A percentile compares a stretch with the other conserved stretches of the same genome.
phyloP scores from a whole-genome alignment of 2,113 vertebrate genomes.

The Hepsetus odoe region DNA sequence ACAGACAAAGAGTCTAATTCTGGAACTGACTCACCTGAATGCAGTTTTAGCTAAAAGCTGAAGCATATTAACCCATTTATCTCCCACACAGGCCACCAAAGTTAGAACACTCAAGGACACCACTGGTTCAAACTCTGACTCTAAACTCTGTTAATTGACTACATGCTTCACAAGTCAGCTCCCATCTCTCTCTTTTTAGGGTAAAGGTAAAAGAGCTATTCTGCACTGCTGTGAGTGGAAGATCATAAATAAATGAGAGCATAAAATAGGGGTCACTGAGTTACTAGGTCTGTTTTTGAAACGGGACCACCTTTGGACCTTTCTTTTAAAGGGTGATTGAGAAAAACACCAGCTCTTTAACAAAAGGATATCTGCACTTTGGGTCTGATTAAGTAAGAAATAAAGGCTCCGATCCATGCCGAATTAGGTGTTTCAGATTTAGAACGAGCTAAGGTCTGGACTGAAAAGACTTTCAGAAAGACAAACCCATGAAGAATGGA shows the following conservation, averaged over 20 bases:
- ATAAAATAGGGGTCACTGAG: neutral
- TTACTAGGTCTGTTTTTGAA: slow-evolving; percentile 27
- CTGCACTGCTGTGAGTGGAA: neutral
- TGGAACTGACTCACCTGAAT: slow-evolving; percentile 27
- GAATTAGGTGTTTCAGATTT: neutral
- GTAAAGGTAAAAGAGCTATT: neutral
- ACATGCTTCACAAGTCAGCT: slow-evolving; percentile 1
- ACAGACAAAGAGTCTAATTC: slow-evolving; percentile 24
- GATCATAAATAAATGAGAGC: neutral
- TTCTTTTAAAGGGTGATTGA: neutral
- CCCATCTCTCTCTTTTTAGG: neutral
- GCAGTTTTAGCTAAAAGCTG: slow-evolving; percentile 5
- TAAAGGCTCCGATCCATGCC: neutral
- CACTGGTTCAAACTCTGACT: neutral
- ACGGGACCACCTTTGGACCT: slow-evolving; percentile 32
- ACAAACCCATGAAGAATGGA: neutral
- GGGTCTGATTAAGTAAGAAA: neutral
- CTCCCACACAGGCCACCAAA: neutral
- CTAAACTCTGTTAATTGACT: neutral
- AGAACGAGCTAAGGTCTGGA: neutral
- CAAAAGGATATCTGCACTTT: neutral
- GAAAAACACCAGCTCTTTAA: slow-evolving; percentile 7
- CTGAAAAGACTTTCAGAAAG: neutral
- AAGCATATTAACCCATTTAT: neutral
- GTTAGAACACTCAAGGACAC: neutral